Base-by-base conservation (phyloP, 2,113 vertebrate species). In the Phalacrocorax pelagicus region DNA sequence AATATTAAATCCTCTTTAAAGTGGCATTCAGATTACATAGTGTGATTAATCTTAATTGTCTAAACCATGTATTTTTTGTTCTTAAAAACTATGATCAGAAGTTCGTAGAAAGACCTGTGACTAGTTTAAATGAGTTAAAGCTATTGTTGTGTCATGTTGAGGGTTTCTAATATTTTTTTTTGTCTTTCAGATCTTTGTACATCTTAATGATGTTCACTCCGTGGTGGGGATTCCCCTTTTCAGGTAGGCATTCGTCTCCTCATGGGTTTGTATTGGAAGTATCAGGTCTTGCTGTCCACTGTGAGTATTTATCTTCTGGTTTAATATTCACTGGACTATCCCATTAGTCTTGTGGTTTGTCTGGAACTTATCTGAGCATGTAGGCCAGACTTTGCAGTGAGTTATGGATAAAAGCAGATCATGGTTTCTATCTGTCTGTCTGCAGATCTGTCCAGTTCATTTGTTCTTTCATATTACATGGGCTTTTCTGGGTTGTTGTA, bases 221-320 rank as follows among this genome's bases (percentile, higher is more conserved):
- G 98, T 99, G 12, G 88, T 99, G 55, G 99, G 99, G 69, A 98
- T 99, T 86, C 98, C 99, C 62, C 81, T 99, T 44, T 98, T 99
- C 97, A 99, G 99, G 99, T 99, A 96, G 73, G 34, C 46, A 4
- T 78, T 66, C 36, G 38, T 12, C 36, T 90, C 61, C 36, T 91
- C 61, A 15, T 14, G 7, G 30, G 12, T 85, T 73, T 81, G 23
- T 79, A 5, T 15, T 57, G 57, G 36, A 15, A 70, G 26, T 47
- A 15, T 58, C 46, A 34, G 55, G 14, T 73, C 24, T 46, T 52
- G 3, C 44, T 85, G 27, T 59, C 34, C 12, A 8, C 52, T 34
- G 5, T 21, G 27, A 67, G 9, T 78, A 19, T 77, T 46, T 69
- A 10, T 47, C 57, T 86, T 73, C 40, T 71, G 38, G 49, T 57